Conservation (phyloP, 1,140 invertebrate species). For the Penaeus chinensis region DNA sequence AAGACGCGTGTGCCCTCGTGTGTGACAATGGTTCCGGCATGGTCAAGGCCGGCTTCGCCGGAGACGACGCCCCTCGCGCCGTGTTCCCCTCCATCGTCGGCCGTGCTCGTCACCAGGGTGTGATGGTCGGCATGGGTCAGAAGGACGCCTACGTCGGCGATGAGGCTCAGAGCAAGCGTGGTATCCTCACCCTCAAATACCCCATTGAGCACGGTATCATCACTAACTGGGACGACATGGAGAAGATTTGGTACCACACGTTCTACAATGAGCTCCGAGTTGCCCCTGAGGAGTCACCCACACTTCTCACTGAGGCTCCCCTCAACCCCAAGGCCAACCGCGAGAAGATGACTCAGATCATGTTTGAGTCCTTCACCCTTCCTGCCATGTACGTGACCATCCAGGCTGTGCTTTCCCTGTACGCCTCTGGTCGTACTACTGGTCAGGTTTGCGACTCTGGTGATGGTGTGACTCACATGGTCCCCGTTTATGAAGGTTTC, state of each 20-base stretch:
- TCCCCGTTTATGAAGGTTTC: slow-evolving; percentile 30
- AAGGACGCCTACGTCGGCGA: slow-evolving; percentile 91
- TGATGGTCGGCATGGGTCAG: slow-evolving; percentile 96
- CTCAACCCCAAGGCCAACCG: slow-evolving; percentile 91
- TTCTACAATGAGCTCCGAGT: slow-evolving; percentile 96
- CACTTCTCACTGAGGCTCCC: slow-evolving; percentile 91
- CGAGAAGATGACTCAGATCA: slow-evolving; percentile 78
- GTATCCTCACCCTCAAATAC: slow-evolving; percentile 91
- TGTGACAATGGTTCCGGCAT: slow-evolving; percentile 76
- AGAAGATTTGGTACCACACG: slow-evolving; percentile 96
- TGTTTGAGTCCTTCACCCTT: slow-evolving; percentile 74
- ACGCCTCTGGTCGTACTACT: slow-evolving; percentile 32
- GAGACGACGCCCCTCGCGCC: slow-evolving; percentile 77
- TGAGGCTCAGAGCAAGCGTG: slow-evolving; percentile 91
- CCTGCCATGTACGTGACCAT: slow-evolving; percentile 69
- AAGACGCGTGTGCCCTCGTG: slow-evolving; percentile 67
- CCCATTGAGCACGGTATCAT: slow-evolving; percentile 95
- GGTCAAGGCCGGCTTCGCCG: slow-evolving; percentile 77
- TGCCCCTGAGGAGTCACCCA: slow-evolving; percentile 92
- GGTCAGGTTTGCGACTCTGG: slow-evolving; percentile 33
- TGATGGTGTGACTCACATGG: slow-evolving; percentile 30
- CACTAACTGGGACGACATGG: slow-evolving; percentile 98
- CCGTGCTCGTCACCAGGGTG: slow-evolving; percentile 73
- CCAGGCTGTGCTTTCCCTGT: slow-evolving; percentile 32
- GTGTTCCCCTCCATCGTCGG: slow-evolving; percentile 77